Evolutionary conservation across 2,113 vertebrate genomes (phyloP), one percentile per base, ranked within the genome.

Genomic region (Indicator indicator): DNA sequence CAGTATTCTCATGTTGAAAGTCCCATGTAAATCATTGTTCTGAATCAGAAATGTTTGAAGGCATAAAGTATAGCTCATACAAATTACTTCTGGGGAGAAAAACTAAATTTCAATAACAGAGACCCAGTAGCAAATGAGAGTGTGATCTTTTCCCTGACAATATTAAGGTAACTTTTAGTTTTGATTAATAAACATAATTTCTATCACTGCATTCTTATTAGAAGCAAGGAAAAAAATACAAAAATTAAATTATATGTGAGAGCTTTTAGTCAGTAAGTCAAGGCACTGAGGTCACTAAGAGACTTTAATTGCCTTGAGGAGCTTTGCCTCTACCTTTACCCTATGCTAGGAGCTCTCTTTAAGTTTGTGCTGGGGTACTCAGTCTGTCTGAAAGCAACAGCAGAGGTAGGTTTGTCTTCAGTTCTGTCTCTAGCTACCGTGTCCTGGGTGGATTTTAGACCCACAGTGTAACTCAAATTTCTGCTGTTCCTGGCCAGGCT

Each of bases 401-500:
- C 0, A 0, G 4, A 9, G 6, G 5, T 13, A 21, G 33, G 5
- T 50, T 56, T 73, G 6, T 36, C 7, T 72, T 32, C 1, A 1
- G 11, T 2, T 4, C 62, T 33, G 9, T 48, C 12, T 68, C 4
- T 7, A 16, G 15, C 5, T 6, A 14, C 18, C 0, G 0, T 12
- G 5, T 46, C 59, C 12, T 32, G 30, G 12, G 7, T 50, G 18
- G 16, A 12, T 3, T 68, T 73, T 9, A 56, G 46, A 56, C 4
- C 9, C 4, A 8, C 0, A 0, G 2, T 11, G 20, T 2, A 48
- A 16, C 5, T 7, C 3, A 4, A 9, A 1, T 7, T 71, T 3
- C 27, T 74, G 5, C 11, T 30, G 19, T 28, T 64, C 12, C n/a
- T 74, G 36, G 15, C 5, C 5, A 28, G 50, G 33, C 33, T 56